Conservation (phyloP, 2,888 invertebrate genomes). For the Coelopa pilipes region DNA sequence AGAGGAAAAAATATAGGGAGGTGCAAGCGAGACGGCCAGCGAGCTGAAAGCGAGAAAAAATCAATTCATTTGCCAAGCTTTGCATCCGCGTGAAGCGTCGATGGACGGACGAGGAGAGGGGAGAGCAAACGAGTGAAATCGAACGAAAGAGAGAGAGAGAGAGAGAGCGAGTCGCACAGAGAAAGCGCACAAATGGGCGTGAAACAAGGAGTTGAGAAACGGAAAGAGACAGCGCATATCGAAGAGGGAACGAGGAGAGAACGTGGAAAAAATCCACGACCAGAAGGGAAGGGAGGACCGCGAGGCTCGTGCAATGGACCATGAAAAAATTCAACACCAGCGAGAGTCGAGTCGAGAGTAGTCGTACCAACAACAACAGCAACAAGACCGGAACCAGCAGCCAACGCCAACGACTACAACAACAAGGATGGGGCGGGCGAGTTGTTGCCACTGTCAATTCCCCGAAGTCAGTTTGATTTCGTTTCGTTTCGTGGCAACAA, state of each 20-base stretch:
- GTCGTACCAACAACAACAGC: too few relatives aligned
- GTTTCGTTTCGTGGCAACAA: slow-evolving; percentile 21
- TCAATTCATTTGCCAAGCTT: slow-evolving; percentile 35
- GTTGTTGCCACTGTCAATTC: slow-evolving; percentile 33
- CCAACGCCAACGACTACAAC: background rate
- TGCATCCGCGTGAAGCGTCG: slow-evolving; percentile 21
- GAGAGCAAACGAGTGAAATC: slow-evolving; percentile 13
- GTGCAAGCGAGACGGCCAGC: background rate
- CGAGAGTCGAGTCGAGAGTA: background rate
- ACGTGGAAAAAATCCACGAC: too few relatives aligned
- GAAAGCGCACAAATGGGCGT: background rate
- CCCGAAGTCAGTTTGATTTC: slow-evolving; percentile 34
- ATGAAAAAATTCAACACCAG: slow-evolving; percentile 13
- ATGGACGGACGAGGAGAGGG: background rate
- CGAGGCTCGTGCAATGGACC: background rate
- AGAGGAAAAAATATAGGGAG: too few relatives aligned
- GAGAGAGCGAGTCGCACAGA: background rate
- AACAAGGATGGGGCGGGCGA: background rate
- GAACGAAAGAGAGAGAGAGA: background rate
- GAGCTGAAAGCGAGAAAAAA: slow-evolving; percentile 3
- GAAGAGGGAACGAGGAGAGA: too few relatives aligned
- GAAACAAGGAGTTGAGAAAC: background rate
- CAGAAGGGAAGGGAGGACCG: too few relatives aligned
- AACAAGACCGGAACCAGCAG: too few relatives aligned
- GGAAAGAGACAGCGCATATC: background rate